Base-by-base conservation (phyloP, 1,140 invertebrate species). In the Cydia amplana region DNA sequence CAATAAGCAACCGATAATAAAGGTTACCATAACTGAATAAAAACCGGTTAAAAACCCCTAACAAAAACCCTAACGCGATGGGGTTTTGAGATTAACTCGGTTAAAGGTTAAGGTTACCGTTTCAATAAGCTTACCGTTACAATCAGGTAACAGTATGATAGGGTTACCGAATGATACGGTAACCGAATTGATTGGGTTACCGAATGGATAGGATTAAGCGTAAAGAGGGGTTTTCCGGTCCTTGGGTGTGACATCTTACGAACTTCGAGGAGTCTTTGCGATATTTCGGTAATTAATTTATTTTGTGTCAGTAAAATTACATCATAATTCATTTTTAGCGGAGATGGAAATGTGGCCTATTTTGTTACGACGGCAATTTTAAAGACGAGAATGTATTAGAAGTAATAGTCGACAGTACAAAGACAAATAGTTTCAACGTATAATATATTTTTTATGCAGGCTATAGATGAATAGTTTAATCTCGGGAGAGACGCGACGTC, bases 221-320 rank as follows among this genome's bases (percentile, higher is more conserved):
- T n/a, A n/a, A n/a, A n/a, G n/a, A n/a, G n/a, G n/a, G n/a, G n/a
- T n/a, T n/a, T n/a, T n/a, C n/a, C n/a, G n/a, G n/a, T n/a, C n/a
- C n/a, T n/a, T n/a, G n/a, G 32, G 32, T 70, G 65, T 70, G 65
- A 70, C 55, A 60, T 32, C 65, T 40, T 36, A 10, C 32, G 65
- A 43, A 36, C 36, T 10, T 18, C 32, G 12, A n/a, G 32, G 32
- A 18, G 12, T 70, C 65, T 40, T 40, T 18, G 16, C 36, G 16
- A 70, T 40, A 70, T 43, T 70, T 70, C 16, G 55, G 18, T 60
- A 70, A 43, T 70, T 70, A 70, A 36, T 70, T 70, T 70, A 43
- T 36, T 40, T 40, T 70, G 20, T 60, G 55, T 60, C 55, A n/a
- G 55, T 60, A 23, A 60, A 23, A 60, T 60, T 16, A 60, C 16